These are phyloP conservation scores for Drymonia ruficornis DNA, from an alignment of 2,888 invertebrate species.

Conservation along the genomic window DNA sequence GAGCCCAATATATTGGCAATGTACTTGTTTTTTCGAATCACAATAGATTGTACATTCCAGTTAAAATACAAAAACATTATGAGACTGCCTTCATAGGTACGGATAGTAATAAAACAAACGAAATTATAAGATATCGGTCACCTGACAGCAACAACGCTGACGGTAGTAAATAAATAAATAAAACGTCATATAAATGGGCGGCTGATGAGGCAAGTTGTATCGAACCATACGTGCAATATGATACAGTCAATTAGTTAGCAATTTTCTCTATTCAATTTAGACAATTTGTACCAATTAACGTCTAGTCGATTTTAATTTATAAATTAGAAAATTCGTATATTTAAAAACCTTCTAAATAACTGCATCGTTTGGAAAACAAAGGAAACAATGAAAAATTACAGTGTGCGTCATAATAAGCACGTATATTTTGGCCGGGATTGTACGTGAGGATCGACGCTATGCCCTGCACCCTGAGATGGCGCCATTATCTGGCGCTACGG, in stretches of 20 bases:
- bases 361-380: neutral
- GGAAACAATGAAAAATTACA: neutral
- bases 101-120: constrained; percentile 55
- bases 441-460: constrained; percentile 28
- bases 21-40: constrained; percentile 1
- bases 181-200: constrained; percentile 24
- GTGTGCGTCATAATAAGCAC: neutral
- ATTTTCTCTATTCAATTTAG: constrained; percentile 18
- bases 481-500: constrained; percentile 33
- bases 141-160: constrained; percentile 50
- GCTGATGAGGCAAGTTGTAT: constrained; percentile 54
- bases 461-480: constrained; percentile 26
- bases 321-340: neutral
- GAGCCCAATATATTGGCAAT: no score
- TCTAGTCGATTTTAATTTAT: no score
- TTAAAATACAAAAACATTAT: constrained; percentile 20
- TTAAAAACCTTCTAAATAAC: neutral
- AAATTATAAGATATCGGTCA: constrained; percentile 48
- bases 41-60: constrained; percentile 4
- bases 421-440: constrained; percentile 17
- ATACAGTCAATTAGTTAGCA: constrained; percentile 28
- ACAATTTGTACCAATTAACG: neutral
- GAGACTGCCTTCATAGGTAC: constrained; percentile 59
- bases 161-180: constrained; percentile 53
- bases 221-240: constrained; percentile 51